Base-by-base conservation (phyloP, 2,113 vertebrate species). In the Otocyon megalotis region DNA sequence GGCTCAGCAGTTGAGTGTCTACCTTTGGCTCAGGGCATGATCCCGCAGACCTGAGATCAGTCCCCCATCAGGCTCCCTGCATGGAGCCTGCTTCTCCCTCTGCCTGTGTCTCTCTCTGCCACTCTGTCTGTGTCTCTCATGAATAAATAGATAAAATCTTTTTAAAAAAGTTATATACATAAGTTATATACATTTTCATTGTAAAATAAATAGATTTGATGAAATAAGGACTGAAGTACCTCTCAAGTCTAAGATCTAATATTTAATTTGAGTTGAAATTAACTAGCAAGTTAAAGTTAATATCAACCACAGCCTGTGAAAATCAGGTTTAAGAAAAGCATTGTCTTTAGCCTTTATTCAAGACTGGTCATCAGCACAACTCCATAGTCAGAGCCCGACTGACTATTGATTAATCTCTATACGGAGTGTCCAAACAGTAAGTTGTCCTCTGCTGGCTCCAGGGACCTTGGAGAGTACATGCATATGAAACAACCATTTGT, bases 201-300 rank as follows among this genome's bases (percentile, higher is more conserved):
- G 24, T 82, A 60, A 94, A 95, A 72, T 24, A 22, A 58, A 80
- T 28, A 6, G 19, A 87, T 84, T 86, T 35, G 13, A 80, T 94
- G 48, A 62, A 90, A 54, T 92, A 72, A 76, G 35, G 19, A 69
- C 19, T 26, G 13, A 88, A 1, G 9, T 30, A 84, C 19, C 65
- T 67, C n/a, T 83, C 30, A 50, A 63, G 26, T 81, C 50, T 37
- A 15, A 62, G 69, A 72, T 22, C 53, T 28, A 80, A 14, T 48
- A 37, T 96, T 87, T 90, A 93, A 95, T 43, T 69, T 62, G 35
- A 69, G 26, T 90, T 87, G 24, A 94, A 95, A 88, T 96, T 74
- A 88, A 65, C 10, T 82, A 50, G 17, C 30, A 96, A 89, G 89
- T 86, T 77, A 62, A 50, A 90, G 24, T 93, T 96, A 35, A 76